phyloP scores from a whole-genome alignment of 2,797 vertebrate genomes.

The Darevskia nairensis region DNA sequence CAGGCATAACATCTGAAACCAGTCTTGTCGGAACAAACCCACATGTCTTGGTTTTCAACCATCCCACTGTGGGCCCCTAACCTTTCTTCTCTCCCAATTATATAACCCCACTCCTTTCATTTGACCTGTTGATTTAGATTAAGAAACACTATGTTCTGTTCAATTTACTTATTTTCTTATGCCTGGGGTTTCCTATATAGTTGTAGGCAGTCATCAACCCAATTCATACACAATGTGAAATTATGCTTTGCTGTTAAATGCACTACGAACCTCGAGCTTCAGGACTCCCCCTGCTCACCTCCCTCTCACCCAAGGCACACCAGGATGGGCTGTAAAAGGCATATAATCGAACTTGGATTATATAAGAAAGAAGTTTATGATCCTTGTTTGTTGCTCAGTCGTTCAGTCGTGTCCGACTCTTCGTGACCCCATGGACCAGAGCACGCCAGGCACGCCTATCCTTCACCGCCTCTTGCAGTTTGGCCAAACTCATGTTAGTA shows the following conservation, averaged over 20 bases:
- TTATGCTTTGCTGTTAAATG: neutral
- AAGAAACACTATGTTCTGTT: constrained; percentile 12
- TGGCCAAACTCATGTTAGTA: too few species aligned
- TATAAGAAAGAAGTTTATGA: too few species aligned
- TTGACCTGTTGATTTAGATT: constrained; percentile 17
- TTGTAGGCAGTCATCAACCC: neutral
- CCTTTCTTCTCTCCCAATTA: neutral
- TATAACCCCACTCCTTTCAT: neutral
- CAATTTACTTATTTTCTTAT: neutral
- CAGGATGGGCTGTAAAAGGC: neutral
- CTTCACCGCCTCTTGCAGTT: too few species aligned
- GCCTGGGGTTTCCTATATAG: neutral
- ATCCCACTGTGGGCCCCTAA: neutral
- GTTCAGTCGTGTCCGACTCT: too few species aligned
- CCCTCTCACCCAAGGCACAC: neutral
- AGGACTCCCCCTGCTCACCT: neutral
- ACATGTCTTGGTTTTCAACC: neutral
- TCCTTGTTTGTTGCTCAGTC: too few species aligned
- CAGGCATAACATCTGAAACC: constrained; percentile 14
- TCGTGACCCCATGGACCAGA: too few species aligned
- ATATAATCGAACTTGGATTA: too few species aligned
- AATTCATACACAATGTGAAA: neutral
- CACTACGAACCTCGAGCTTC: neutral
- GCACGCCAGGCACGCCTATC: too few species aligned
- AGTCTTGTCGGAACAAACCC: neutral